A percentile compares a stretch with the other conserved stretches of the same genome.
Conservation (phyloP, 2,113 vertebrate genomes). For the Ploceus nigricollis region DNA sequence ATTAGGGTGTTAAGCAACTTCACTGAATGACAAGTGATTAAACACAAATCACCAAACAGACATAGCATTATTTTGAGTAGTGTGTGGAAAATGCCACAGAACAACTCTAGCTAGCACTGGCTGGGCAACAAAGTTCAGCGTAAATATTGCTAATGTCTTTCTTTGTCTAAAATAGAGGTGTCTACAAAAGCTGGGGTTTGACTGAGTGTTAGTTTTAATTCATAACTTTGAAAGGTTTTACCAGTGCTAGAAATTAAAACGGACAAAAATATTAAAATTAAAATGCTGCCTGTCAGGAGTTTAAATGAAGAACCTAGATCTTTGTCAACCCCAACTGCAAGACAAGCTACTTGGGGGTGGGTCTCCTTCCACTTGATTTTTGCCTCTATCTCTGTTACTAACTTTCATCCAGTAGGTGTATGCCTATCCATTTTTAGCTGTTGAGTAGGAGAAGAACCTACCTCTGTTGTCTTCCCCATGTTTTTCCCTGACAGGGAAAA, state of each 20-base stretch:
- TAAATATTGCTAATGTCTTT: neutral
- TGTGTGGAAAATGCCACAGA: neutral
- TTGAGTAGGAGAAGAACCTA: conserved; percentile 5
- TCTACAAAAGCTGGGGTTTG: neutral
- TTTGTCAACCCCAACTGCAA: neutral
- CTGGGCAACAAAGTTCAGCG: neutral
- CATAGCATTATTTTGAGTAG: neutral
- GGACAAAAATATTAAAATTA: neutral
- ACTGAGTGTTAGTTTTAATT: neutral
- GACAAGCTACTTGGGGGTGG: neutral
- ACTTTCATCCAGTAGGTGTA: neutral
- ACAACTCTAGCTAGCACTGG: neutral
- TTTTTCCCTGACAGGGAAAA: neutral
- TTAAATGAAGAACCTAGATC: neutral
- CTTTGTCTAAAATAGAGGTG: neutral
- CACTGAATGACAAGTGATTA: conserved; percentile 14
- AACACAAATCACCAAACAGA: neutral
- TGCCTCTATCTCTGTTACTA: neutral
- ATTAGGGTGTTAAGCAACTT: conserved; percentile 38
- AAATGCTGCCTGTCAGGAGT: neutral
- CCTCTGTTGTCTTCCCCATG: neutral
- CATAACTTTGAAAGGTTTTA: neutral
- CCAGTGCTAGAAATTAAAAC: neutral
- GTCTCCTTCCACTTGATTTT: neutral
- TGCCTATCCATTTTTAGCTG: conserved; percentile 8